phyloP scores from a whole-genome alignment of 2,797 vertebrate genomes.

The Hoplostethus mediterraneus region DNA sequence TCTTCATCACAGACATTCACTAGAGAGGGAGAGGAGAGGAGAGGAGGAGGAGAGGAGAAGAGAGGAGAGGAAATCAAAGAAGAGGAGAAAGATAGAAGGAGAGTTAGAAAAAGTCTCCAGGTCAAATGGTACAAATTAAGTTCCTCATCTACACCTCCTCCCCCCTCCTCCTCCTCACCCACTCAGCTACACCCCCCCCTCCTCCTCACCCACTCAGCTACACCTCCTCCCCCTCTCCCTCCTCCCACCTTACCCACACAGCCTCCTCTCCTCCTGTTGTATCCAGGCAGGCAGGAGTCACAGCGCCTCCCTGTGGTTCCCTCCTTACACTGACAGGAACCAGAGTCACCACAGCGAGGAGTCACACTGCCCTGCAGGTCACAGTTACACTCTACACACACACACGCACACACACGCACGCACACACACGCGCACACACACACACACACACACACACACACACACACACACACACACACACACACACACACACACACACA shows the following conservation, averaged over 20 bases:
- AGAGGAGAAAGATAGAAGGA: background rate
- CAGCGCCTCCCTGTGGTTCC: slow-evolving; percentile 91
- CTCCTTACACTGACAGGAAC: slow-evolving; percentile 92
- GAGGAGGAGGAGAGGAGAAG: background rate
- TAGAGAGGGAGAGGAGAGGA: slow-evolving; percentile 19
- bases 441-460: background rate
- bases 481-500: background rate
- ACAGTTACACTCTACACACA: slow-evolving; percentile 89
- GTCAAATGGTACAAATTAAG: background rate
- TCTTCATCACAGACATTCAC: slow-evolving; percentile 66
- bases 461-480: background rate
- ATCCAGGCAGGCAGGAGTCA: slow-evolving; percentile 91
- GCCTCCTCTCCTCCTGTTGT: slow-evolving; percentile 89
- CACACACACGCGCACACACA: slow-evolving; percentile 68
- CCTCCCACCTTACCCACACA: slow-evolving; percentile 85
- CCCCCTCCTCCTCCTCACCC: background rate
- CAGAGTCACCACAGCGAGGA: slow-evolving; percentile 91
- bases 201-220: background rate
- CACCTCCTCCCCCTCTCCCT: background rate
- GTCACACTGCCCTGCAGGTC: slow-evolving; percentile 88
- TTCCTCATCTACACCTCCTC: slow-evolving; percentile 30
- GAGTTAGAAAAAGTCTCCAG: background rate
- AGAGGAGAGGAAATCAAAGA: background rate
- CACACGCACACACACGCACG: slow-evolving; percentile 55
- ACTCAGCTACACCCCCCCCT: background rate